Evolutionary conservation across 2,888 invertebrate genomes (phyloP).

Genomic region (Pachycephus smyrnensis): DNA sequence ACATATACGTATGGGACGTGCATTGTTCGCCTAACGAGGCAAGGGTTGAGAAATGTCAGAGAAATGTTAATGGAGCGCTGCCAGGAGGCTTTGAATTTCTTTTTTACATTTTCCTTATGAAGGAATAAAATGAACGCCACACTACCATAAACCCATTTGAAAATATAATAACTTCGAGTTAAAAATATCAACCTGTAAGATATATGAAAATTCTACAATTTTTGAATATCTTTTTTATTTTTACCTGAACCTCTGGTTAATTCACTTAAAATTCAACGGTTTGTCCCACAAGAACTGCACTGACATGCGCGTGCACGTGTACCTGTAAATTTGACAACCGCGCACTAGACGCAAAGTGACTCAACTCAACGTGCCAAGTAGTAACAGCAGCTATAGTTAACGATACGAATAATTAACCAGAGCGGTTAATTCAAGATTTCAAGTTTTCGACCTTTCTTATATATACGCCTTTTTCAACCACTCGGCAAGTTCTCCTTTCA

Average conservation of each 20-base stretch:
- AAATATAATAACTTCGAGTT: not conserved
- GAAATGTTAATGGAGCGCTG: conserved; percentile 34
- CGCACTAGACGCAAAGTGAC: not conserved
- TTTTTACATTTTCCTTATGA: not conserved
- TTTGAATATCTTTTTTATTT: not conserved
- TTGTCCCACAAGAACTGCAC: not conserved
- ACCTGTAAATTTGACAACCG: not conserved
- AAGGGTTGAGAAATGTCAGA: conserved; percentile 28
- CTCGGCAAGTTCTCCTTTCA: not conserved
- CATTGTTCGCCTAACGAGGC: not conserved
- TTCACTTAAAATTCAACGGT: not conserved
- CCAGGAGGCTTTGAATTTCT: not conserved
- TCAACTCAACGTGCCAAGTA: not conserved
- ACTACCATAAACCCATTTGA: not conserved
- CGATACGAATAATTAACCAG: not conserved
- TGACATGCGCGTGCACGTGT: not conserved
- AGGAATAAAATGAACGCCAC: not conserved
- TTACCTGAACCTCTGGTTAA: not conserved
- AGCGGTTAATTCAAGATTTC: not conserved
- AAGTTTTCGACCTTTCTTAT: not conserved
- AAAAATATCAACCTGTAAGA: not conserved
- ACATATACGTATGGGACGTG: not conserved
- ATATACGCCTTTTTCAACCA: not conserved
- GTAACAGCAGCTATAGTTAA: not conserved
- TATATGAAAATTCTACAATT: not conserved